Percentiles rank a stretch among this genome's conserved stretches.
Evolutionary conservation across 2,797 vertebrate species (phyloP).

Genomic region (Pseudochromis fuscus): DNA sequence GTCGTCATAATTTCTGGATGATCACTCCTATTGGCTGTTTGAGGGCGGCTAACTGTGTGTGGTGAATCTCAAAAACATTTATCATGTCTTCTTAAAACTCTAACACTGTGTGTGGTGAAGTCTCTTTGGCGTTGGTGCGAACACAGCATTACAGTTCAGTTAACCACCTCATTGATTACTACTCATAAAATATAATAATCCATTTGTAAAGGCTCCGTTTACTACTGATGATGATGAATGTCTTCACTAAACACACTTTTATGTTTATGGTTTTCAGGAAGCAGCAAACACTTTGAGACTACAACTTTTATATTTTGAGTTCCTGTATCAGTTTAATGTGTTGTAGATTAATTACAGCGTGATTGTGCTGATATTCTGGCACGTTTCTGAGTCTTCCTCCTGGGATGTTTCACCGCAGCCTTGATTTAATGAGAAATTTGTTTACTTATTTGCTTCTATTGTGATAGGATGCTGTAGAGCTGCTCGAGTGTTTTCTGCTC

Average conservation of each 20-base stretch:
- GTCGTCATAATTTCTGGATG: too few species aligned
- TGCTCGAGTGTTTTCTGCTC: constrained; percentile 24
- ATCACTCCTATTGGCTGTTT: too few species aligned
- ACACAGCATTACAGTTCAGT: too few species aligned
- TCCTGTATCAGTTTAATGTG: neutral
- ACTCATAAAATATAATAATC: neutral
- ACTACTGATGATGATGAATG: neutral
- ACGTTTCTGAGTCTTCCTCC: constrained; percentile 1
- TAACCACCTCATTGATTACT: too few species aligned
- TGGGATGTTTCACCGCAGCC: constrained; percentile 2
- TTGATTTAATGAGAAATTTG: constrained; percentile 33
- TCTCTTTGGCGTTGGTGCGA: too few species aligned
- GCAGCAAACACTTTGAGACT: neutral
- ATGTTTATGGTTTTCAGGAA: neutral
- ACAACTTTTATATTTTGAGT: neutral
- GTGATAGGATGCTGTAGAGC: constrained; percentile 20
- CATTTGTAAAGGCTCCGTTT: neutral
- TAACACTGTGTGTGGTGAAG: too few species aligned
- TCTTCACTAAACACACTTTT: neutral
- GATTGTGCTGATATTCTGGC: constrained; percentile 14
- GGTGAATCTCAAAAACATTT: too few species aligned
- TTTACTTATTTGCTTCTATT: constrained; percentile 44
- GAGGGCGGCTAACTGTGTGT: too few species aligned
- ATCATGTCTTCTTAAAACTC: too few species aligned
- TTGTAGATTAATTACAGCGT: neutral